Conservation (phyloP, 2,888 invertebrate species). For the Hofmannophila pseudospretella region DNA sequence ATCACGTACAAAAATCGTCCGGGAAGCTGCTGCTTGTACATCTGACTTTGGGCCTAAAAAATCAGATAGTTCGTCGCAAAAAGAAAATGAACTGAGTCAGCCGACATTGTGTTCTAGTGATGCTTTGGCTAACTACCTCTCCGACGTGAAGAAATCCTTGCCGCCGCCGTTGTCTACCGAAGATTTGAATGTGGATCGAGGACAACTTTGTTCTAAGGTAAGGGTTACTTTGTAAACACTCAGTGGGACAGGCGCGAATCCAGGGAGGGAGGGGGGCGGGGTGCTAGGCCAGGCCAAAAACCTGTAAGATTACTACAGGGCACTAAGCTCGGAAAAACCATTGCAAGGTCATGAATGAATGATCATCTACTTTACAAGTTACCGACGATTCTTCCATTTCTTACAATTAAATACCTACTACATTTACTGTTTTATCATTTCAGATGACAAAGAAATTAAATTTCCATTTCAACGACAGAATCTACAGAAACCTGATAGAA, state of each 20-base stretch:
- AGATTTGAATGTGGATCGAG: slow-evolving; percentile 39
- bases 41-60: slow-evolving; percentile 13
- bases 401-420: no score
- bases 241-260: no score
- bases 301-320: no score
- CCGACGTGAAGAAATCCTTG: slow-evolving; percentile 37
- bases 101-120: slow-evolving; percentile 62
- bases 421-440: no score
- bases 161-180: slow-evolving; percentile 30
- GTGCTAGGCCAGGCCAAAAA: no score
- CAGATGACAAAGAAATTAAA: slow-evolving; percentile 66
- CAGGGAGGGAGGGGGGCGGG: no score
- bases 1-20: slow-evolving; percentile 28
- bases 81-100: slow-evolving; percentile 38
- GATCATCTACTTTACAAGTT: no score
- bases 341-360: no score
- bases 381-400: no score
- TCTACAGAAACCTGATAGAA: slow-evolving; percentile 66
- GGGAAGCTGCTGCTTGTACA: slow-evolving; percentile 36
- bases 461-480: slow-evolving; percentile 65
- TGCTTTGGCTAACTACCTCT: slow-evolving; percentile 51
- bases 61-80: slow-evolving; percentile 21
- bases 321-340: no score
- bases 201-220: slow-evolving; percentile 44
- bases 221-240: no score